Conservation (phyloP, 2,797 vertebrate genomes). For the Sarcophilus harrisii region DNA sequence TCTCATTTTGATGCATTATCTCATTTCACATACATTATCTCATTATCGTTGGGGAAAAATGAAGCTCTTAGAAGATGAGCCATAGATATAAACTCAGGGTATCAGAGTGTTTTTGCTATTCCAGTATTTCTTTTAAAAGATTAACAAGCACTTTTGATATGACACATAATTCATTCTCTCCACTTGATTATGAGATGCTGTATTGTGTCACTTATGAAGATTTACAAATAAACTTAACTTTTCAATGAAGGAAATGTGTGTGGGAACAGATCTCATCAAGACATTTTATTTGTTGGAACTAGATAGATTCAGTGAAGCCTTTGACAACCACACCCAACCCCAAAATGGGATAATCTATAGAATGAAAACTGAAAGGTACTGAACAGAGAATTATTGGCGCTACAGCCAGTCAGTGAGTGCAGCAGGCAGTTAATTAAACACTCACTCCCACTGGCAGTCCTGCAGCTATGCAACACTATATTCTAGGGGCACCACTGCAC, state of each 20-base stretch:
- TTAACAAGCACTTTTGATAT: not conserved
- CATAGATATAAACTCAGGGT: not conserved
- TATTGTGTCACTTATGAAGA: not conserved
- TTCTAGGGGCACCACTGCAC: not conserved
- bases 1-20: not conserved
- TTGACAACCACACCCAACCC: not conserved
- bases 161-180: conserved; percentile 44
- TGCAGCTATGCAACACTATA: not conserved
- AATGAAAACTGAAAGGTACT: conserved; percentile 26
- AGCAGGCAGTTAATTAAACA: conserved; percentile 62
- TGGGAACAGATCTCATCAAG: not conserved
- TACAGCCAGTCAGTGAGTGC: not conserved
- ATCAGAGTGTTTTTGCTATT: not conserved
- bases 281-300: not conserved
- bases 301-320: not conserved
- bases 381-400: conserved; percentile 26
- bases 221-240: conserved; percentile 2
- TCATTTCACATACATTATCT: conserved; percentile 2
- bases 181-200: conserved; percentile 17
- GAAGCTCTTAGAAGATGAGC: not conserved
- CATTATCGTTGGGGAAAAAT: not conserved
- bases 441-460: conserved; percentile 12
- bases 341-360: not conserved
- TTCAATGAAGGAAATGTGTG: not conserved
- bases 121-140: not conserved